Percentiles rank a stretch among this genome's conserved stretches.
Evolutionary conservation across 2,888 invertebrate genomes (phyloP).

Genomic region (Eremobia ochroleuca): DNA sequence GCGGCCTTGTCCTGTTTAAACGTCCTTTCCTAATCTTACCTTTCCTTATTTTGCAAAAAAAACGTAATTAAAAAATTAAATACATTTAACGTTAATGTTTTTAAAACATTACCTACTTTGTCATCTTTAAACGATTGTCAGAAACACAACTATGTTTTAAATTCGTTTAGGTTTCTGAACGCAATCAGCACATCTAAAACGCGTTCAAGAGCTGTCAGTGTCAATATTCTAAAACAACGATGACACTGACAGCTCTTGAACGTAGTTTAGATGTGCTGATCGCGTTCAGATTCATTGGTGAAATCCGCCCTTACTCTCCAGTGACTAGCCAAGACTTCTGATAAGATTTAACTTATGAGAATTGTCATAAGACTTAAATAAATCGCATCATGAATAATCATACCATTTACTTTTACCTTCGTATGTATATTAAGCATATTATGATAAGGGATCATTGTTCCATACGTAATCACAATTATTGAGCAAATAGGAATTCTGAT

Average conservation of each 20-base stretch:
- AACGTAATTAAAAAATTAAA: not conserved
- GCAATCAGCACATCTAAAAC: too few species aligned
- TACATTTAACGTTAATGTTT: not conserved
- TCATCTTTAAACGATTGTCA: not conserved
- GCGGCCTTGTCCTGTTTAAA: conserved; percentile 7
- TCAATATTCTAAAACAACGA: not conserved
- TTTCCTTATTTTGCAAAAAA: not conserved
- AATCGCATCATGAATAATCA: conserved; percentile 33
- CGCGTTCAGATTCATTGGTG: not conserved
- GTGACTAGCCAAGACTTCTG: not conserved
- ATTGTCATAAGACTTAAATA: not conserved
- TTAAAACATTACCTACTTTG: not conserved
- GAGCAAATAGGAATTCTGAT: conserved; percentile 52
- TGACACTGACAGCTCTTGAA: not conserved
- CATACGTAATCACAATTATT: conserved; percentile 61
- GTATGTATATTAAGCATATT: conserved; percentile 19
- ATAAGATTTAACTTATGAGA: too few species aligned
- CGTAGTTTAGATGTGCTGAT: not conserved
- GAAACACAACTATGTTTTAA: not conserved
- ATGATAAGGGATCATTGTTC: conserved; percentile 42
- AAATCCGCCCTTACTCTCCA: not conserved
- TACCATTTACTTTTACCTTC: conserved; percentile 4
- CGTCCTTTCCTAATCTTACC: not conserved
- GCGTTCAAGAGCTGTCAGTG: too few species aligned
- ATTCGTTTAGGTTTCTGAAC: not conserved